These are phyloP conservation scores for Sussaba pulchella DNA, from an alignment of 2,888 invertebrate species.

Conservation along the genomic window DNA sequence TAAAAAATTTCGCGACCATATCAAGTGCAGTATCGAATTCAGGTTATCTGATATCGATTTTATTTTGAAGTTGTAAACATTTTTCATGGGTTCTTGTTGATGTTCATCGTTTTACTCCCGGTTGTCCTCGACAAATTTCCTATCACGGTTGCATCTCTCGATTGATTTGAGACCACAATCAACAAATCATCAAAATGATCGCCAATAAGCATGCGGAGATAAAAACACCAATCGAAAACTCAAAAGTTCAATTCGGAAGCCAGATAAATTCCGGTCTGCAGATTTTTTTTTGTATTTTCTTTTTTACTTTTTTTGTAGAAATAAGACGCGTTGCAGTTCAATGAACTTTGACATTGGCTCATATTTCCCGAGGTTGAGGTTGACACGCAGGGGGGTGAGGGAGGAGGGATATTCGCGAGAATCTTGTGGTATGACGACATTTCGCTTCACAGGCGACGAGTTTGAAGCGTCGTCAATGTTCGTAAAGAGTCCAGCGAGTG, in stretches of 20 bases:
- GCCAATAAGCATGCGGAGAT: no score
- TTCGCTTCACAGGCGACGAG: not conserved
- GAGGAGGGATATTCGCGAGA: not conserved
- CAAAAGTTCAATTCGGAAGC: no score
- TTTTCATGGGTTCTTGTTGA: no score
- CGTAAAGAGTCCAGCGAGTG: not conserved
- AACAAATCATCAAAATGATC: no score
- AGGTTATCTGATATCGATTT: constrained; percentile 17
- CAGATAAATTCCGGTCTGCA: no score
- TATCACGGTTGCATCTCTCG: no score
- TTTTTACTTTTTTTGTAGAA: not conserved
- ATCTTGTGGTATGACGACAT: constrained; percentile 16
- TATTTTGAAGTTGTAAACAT: constrained; percentile 26
- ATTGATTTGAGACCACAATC: no score
- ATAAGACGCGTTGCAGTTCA: not conserved
- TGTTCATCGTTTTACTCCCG: no score
- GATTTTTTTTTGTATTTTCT: no score
- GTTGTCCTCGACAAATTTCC: no score
- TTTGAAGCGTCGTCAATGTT: not conserved
- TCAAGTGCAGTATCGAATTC: constrained; percentile 15
- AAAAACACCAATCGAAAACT: no score
- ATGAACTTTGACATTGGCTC: not conserved
- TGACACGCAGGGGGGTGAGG: no score
- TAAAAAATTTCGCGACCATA: constrained; percentile 36
- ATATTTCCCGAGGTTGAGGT: not conserved